Base-by-base conservation (phyloP, 1,140 invertebrate genomes). In the Homalodisca vitripennis region DNA sequence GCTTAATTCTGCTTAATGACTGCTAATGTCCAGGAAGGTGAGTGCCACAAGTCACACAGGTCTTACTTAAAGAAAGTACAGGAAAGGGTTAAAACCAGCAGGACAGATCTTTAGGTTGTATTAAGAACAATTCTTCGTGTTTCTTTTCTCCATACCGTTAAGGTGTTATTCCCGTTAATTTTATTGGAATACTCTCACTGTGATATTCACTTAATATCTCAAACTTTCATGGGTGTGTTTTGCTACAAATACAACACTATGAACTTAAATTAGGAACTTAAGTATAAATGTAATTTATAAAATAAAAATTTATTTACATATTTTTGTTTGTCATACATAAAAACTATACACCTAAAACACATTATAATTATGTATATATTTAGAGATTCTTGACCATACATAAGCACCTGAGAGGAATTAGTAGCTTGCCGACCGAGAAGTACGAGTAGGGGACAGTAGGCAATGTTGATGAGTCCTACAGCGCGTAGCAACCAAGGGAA, bases 401-500 rank as follows among this genome's bases (percentile, higher is more conserved):
- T 41, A 41, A 30, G 10, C 29, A 60, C 55, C 55, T 60, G 55
- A 3, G 55, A 60, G 1, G 55, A 14, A 12, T 13, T 27, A 12
- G 55, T 27, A 6, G 55, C 55, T 30, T 60, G 55, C 2, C 55
- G 47, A 22, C 53, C 57, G 12, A 46, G 17, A 10, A 73, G 32
- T 2, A 71, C 34, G 17, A 75, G 60, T 12, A 75, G 46, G 34
- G 70, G 66, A 47, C 72, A 72, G 76, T 89, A 91, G 13, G 86
- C 72, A 22, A 92, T 75, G 78, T 91, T 92, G 1, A 88, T 73
- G 17, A 89, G 75, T 17, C 90, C 91, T 1, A 92, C 79, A 26
- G 84, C 76, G 70, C 88, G 79, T 82, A 92, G 89, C 0, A 92
- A 79, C 86, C 87, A 89, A 29, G 87, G 82, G 76, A 92, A 92